Evolutionary conservation across 2,113 vertebrate species (phyloP).

Genomic region (Tachycineta bicolor): DNA sequence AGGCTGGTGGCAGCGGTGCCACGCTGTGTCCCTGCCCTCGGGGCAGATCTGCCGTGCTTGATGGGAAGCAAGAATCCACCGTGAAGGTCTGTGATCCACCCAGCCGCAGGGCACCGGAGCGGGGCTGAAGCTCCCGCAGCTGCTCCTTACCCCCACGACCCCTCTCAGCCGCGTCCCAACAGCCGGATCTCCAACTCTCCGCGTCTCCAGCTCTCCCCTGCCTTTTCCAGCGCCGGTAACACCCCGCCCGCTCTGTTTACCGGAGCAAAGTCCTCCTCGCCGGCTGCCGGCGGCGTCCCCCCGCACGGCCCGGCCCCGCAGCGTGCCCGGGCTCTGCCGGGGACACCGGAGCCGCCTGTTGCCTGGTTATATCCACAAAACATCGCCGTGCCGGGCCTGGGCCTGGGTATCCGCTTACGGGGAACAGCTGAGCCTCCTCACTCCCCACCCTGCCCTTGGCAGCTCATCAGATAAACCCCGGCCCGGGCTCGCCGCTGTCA

Average conservation of each 20-base stretch:
- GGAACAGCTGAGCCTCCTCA: slow-evolving; percentile 51
- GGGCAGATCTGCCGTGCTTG: not conserved
- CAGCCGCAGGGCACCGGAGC: not conserved
- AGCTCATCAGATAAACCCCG: slow-evolving; percentile 25
- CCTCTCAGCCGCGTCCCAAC: not conserved
- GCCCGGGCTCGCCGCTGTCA: not conserved
- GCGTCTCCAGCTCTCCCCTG: not conserved
- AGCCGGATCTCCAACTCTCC: not conserved
- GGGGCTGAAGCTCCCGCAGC: not conserved
- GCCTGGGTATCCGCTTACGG: slow-evolving; percentile 8
- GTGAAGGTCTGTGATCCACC: too few species aligned
- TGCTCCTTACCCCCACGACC: not conserved
- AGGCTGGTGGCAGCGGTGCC: not conserved
- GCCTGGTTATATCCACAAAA: slow-evolving; percentile 68
- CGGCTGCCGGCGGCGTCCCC: rapidly evolving
- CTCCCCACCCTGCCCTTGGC: slow-evolving; percentile 65
- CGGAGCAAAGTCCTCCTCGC: not conserved
- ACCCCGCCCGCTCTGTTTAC: not conserved
- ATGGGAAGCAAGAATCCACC: not conserved
- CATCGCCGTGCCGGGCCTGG: not conserved
- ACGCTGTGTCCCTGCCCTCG: not conserved
- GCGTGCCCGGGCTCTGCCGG: not conserved
- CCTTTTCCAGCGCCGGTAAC: not conserved
- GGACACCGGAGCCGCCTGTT: slow-evolving; percentile 14
- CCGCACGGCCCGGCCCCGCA: rapidly evolving